Base-by-base conservation (phyloP, 1,140 invertebrate species). In the Ectropis grisescens region DNA sequence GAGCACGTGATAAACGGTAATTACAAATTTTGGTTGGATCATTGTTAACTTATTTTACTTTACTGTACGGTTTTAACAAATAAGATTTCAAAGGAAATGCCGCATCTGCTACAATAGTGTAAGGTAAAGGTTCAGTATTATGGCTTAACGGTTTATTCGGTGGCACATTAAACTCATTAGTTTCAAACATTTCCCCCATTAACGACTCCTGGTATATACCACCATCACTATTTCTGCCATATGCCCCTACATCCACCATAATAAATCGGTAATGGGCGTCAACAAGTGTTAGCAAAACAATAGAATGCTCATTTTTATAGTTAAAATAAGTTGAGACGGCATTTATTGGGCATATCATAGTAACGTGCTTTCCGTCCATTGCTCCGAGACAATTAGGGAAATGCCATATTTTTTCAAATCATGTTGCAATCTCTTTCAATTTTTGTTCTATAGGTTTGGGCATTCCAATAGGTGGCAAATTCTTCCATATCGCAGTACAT, bases 221-320 rank as follows among this genome's bases (percentile, higher is more conserved):
- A 35, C 66, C 70, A 69, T 84, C 82, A 45, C 58, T 70, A 29
- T 68, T 41, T 39, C 65, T 45, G 29, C 81, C 81, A 44, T 60
- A 54, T 13, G 56, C 54, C 35, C 80, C 80, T 26, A 84, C 40
- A 29, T 53, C 41, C 29, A 53, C 16, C 9, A 24, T 53, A 4
- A 64, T 51, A 57, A 84, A 84, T 43, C 53, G 64, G 35, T 69
- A 81, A 27, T 83, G 45, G 14, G 75, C 78, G 55, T 85, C 80
- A 30, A 62, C 74, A 1, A 83, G 31, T 29, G 69, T 83, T 29
- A 83, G 52, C 29, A 85, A 51, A 12, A 83, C 72, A 4, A 84
- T 66, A 32, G 66, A 79, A 44, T 67, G 66, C 27, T 45, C 52
- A 2, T 59, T 41, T 46, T 84, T 84, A 51, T 83, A 85, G 50